These are phyloP conservation scores for Eleutherodactylus coqui DNA, from an alignment of 2,797 vertebrate species.

Conservation along the genomic window DNA sequence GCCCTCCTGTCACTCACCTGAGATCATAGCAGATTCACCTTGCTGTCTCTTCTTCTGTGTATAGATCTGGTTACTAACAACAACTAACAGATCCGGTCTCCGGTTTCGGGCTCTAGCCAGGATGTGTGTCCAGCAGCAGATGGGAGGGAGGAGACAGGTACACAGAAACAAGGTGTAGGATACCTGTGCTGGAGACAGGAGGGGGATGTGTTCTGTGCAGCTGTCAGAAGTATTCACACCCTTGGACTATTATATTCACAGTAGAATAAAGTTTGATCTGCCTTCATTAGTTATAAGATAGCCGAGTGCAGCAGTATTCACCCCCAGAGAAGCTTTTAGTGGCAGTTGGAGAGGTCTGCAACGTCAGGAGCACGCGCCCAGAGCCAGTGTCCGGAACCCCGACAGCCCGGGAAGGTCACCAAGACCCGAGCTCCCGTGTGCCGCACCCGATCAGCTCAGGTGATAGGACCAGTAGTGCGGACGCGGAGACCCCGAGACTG, in stretches of 20 bases:
- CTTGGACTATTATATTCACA: not conserved
- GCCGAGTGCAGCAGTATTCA: too few relatives aligned
- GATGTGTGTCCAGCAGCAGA: conserved; percentile 25
- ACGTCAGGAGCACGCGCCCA: too few relatives aligned
- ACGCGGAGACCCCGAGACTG: too few relatives aligned
- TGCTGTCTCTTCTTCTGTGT: not conserved
- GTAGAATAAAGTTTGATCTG: too few relatives aligned
- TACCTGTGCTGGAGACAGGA: not conserved
- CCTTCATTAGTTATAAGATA: too few relatives aligned
- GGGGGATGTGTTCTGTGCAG: not conserved
- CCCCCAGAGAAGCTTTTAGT: too few relatives aligned
- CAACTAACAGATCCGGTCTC: conserved; percentile 31
- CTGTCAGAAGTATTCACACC: not conserved
- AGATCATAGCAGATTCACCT: conserved; percentile 5
- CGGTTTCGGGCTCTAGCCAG: conserved; percentile 17
- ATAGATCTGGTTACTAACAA: conserved; percentile 52
- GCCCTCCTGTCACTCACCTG: conserved; percentile 21
- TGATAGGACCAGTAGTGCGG: too few relatives aligned
- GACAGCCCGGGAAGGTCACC: too few relatives aligned
- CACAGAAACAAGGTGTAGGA: not conserved
- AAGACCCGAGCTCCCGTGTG: too few relatives aligned
- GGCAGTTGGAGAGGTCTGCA: too few relatives aligned
- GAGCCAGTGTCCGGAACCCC: too few relatives aligned
- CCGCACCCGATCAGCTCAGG: too few relatives aligned
- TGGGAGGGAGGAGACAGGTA: conserved; percentile 31